Evolutionary conservation across 1,140 invertebrate genomes (phyloP), one percentile per base, ranked within the genome.

Genomic region (Cherax quadricarinatus): DNA sequence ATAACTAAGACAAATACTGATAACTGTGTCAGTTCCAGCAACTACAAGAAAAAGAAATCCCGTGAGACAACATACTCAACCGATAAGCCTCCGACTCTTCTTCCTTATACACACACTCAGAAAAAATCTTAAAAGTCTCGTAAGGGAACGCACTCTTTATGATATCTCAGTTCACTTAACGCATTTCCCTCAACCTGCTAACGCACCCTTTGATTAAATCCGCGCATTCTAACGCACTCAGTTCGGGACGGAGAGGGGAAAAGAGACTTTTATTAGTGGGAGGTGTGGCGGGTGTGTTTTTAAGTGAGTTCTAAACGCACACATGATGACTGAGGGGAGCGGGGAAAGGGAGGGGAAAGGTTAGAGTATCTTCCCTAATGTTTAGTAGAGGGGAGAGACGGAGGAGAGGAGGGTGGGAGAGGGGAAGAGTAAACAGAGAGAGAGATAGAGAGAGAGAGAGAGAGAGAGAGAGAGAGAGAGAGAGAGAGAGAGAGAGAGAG

Each of bases 381-480:
- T 66, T 18, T 66, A 66, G 62, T 66, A 18, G 14, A 66, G 53
- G 62, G 21, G 62, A 66, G 21, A 66, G 62, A n/a, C 16, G 5
- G 62, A n/a, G 62, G 21, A 18, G 18, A n/a, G 21, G 18, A 18
- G 21, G 62, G 14, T n/a, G 83, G 14, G 78, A 51, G 24, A 51
- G 78, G 51, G 51, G 51, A 5, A 70, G 53, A 66, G 48, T 12
- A 53, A 30, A 79, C 41, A 88, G 86, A 75, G 86, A 88, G 86
- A 75, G 86, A 87, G 70, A 87, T 70, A 87, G 70, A 87, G 86
- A 87, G 86, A 87, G 86, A 88, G 86, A 88, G 73, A 79, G 75
- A 88, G 86, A 80, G 75, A 88, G 86, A 88, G 86, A 80, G 75
- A 88, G 86, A 53, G 41, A 88, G 86, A 70, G 85, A 88, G 86